Percentiles rank a stretch among this genome's conserved stretches.
Evolutionary conservation across 2,113 vertebrate genomes (phyloP).

Genomic region (Ascaphus truei): DNA sequence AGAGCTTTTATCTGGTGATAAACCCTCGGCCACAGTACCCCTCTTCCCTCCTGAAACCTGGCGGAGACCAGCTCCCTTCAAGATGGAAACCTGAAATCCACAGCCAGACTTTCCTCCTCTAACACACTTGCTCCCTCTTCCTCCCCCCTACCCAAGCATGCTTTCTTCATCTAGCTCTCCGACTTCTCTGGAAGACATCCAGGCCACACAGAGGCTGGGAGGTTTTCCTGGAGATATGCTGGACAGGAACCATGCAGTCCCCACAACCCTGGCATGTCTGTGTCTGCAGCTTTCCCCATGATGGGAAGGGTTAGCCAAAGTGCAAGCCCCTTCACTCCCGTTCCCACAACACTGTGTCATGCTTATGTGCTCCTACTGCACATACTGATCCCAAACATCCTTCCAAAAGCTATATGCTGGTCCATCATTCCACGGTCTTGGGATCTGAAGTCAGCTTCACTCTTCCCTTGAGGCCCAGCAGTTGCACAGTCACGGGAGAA

Average conservation of each 20-base stretch:
- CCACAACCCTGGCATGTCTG: slow-evolving; percentile 47
- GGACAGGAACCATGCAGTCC: slow-evolving; percentile 12
- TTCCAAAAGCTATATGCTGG: background rate
- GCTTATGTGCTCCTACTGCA: slow-evolving; percentile 9
- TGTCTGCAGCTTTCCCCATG: slow-evolving; percentile 24
- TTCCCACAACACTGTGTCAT: slow-evolving; percentile 27
- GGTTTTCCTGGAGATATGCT: slow-evolving; percentile 22
- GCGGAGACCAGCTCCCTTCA: slow-evolving; percentile 9
- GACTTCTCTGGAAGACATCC: slow-evolving; percentile 48
- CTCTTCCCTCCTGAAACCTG: slow-evolving; percentile 1
- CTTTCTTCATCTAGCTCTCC: slow-evolving; percentile 32
- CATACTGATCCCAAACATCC: slow-evolving; percentile 11
- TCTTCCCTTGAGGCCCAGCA: background rate
- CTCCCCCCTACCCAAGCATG: slow-evolving; percentile 16
- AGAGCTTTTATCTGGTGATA: slow-evolving; percentile 28
- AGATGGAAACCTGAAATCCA: slow-evolving; percentile 19
- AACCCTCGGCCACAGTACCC: slow-evolving; percentile 15
- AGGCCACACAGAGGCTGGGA: slow-evolving; percentile 49
- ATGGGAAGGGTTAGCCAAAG: slow-evolving; percentile 44
- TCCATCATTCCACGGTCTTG: slow-evolving; percentile 2
- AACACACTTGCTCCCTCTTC: slow-evolving; percentile 1
- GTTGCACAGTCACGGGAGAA: background rate
- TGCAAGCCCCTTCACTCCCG: slow-evolving; percentile 25
- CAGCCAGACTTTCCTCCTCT: slow-evolving; percentile 5
- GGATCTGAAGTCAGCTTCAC: background rate